Conservation (phyloP, 2,113 vertebrate species). For the Jacana jacana region DNA sequence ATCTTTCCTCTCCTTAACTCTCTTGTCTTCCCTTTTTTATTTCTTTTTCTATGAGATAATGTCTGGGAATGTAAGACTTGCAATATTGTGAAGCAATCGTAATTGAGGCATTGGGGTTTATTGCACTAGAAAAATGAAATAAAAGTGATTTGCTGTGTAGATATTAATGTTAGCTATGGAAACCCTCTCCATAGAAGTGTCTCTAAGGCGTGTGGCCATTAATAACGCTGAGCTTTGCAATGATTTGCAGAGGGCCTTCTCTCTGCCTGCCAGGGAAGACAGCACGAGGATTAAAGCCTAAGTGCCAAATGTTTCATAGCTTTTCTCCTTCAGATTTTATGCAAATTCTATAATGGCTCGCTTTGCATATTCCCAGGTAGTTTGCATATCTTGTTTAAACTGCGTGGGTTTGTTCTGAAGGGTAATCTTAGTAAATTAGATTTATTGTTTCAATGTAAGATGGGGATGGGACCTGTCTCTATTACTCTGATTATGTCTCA, state of each 20-base stretch:
- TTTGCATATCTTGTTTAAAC: background rate
- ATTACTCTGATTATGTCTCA: background rate
- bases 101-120: slow-evolving; percentile 15
- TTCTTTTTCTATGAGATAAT: slow-evolving; percentile 54
- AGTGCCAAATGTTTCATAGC: background rate
- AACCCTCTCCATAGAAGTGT: background rate
- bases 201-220: background rate
- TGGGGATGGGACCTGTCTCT: background rate
- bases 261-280: background rate
- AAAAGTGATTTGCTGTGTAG: slow-evolving; percentile 18
- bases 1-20: background rate
- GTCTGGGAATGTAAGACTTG: background rate
- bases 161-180: slow-evolving; percentile 2
- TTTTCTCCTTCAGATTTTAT: slow-evolving; percentile 31
- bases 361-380: slow-evolving; percentile 17
- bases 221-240: background rate
- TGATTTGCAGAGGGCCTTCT: background rate
- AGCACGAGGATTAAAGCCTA: background rate
- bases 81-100: background rate
- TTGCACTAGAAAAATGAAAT: slow-evolving; percentile 31
- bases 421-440: background rate
- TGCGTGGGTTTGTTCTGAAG: background rate
- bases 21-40: slow-evolving; percentile 4
- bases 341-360: background rate
- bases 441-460: background rate